Base-by-base conservation (phyloP, 2,113 vertebrate genomes). In the Neodon shergylaensis region DNA sequence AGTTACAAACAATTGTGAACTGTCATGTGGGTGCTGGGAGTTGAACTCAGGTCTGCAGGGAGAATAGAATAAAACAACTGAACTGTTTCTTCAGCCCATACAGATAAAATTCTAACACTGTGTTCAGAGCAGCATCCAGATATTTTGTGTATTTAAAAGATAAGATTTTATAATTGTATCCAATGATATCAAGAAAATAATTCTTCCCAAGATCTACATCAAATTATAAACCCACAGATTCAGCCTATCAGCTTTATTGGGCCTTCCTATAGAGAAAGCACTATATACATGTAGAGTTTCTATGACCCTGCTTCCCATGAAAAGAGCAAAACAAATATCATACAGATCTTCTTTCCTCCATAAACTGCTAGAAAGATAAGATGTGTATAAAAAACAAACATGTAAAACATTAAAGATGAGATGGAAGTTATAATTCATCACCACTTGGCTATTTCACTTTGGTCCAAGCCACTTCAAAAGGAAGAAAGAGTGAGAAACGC, bases 131-230 rank as follows among this genome's bases (percentile, higher is more conserved):
- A 33, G 47, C n/a, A 66, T 36, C 17, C 26, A 47, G 42, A 66
- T 47, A 4, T 19, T 44, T 85, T 21, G 3, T 66, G 16, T 33
- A 47, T 65, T 84, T 44, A 39, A 33, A n/a, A 49, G 21, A 22
- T 31, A 36, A 21, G 68, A 83, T 52, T 96, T 93, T 14, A 79
- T 96, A 97, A 82, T 26, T 3, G 31, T 42, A 12, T 78, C 89
- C 74, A n/a, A 21, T 83, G 65, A 90, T 94, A 95, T 70, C 22
- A 66, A 42, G 68, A 96, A 95, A 52, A 0, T 3, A 39, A 74
- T 7, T 94, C 95, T 44, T 0, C 54, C 47, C 52, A 72, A 16
- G 42, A 4, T 4, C 0, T 33, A 36, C 44, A 94, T 42, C 86
- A 79, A 88, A 95, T n/a, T 33, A 88, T 4, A 61, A 95, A 95